These are phyloP conservation scores for Belgica antarctica DNA, from an alignment of 2,888 invertebrate species.

Conservation along the genomic window DNA sequence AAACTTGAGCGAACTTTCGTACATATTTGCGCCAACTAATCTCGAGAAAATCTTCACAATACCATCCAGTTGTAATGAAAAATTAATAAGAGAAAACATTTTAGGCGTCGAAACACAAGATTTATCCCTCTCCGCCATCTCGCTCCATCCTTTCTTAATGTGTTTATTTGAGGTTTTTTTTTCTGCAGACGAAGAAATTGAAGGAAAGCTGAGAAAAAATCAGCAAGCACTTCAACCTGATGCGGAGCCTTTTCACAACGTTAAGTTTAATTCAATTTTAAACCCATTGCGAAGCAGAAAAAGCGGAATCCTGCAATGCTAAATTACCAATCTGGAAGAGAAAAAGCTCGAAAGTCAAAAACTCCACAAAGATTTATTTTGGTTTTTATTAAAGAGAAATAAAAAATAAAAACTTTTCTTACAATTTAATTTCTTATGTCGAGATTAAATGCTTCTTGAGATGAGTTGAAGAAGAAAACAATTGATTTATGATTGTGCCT, in stretches of 20 bases:
- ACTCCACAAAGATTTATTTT: neutral
- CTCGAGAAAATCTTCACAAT: conserved; percentile 27
- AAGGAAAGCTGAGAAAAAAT: neutral
- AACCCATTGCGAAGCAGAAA: neutral
- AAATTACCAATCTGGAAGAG: neutral
- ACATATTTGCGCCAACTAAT: conserved; percentile 23
- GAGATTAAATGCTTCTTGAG: neutral
- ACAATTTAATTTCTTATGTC: neutral
- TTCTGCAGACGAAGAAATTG: neutral
- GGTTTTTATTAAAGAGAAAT: neutral
- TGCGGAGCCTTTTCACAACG: neutral
- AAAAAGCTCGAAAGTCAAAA: too few relatives aligned
- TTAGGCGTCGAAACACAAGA: conserved; percentile 24
- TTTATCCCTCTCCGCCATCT: conserved; percentile 29
- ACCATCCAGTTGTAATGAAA: conserved; percentile 38
- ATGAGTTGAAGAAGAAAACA: neutral
- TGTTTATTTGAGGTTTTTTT: conserved; percentile 37
- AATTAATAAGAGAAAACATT: conserved; percentile 43
- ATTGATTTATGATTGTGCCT: neutral
- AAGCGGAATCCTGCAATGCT: neutral
- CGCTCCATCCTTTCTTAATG: conserved; percentile 31
- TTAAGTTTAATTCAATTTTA: neutral
- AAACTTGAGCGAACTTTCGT: neutral
- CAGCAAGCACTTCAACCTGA: neutral
- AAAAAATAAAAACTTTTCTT: neutral